Base-by-base conservation (phyloP, 2,888 invertebrate genomes). In the Thera britannica region DNA sequence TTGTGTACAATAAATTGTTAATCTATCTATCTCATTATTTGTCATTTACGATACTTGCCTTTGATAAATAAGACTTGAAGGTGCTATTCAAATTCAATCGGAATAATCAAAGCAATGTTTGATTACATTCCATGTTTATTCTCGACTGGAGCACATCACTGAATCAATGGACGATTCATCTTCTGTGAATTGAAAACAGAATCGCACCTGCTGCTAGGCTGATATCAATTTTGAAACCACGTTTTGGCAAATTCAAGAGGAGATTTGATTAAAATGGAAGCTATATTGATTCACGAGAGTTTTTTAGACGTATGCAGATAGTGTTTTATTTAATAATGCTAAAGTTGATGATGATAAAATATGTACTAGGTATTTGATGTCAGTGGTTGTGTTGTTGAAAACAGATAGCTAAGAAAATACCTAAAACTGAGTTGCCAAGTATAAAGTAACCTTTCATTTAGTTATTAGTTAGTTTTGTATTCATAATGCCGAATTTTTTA, bases 201-300 rank as follows among this genome's bases (percentile, higher is more conserved):
- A 77, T 77, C 77, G 79, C 89, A 87, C 85, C 88, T 88, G 89
- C 79, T 78, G 73, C 71, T 85, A 79, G 80, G 72, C 73, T 75
- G 74, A 75, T 80, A 83, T 84, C 83, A 84, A 86, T 87, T 82
- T 80, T 79, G 78, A 79, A 79, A 82, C 78, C 71, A 74, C 76
- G 75, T 74, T 75, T 77, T 77, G 78, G 78, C 80, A 68, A 74
- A 68, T 67, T 65, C 58, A 12, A 57, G 59, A 58, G 58, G 48
- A 51, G 51, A 65, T 62, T 59, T 55, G 44, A 68, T 66, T 70
- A 23, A 23, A 23, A 23, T 23, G 23, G 23, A 23, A 23, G 23
- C 23, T 23, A 23, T 23, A 23, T 23, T 23, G 23, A 23, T 23
- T 23, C 23, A 23, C 23, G 23, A 23, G 23, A 23, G 1, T 23